Evolutionary conservation across 2,888 invertebrate genomes (phyloP), one percentile per base, ranked within the genome.

Genomic region (Idaea dimidiata): DNA sequence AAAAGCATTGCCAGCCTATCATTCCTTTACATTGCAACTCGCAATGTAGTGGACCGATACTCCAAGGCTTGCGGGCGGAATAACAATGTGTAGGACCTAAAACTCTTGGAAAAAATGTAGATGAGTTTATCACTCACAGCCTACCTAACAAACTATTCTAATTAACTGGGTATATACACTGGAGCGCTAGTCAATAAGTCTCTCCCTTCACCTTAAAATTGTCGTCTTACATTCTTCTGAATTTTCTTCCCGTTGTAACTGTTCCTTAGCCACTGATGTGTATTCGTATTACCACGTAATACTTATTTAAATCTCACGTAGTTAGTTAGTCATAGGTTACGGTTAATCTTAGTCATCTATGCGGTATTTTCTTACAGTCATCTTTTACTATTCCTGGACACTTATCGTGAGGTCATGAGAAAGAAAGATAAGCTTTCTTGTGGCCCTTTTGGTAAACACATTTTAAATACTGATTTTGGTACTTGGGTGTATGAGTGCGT

Each of bases 291-390:
- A 56, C 64, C 69, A 63, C 70, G 65, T 66, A 62, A 65, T 60
- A 60, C 70, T 68, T 82, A 85, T 82, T 84, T 82, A 76, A 63
- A 76, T 76, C 76, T 68, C 72, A 66, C 73, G 74, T 71, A 67
- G 67, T 69, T 71, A 77, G 71, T 78, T 78, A 79, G 72, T 82
- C 78, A 79, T 76, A 64, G 64, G 74, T 70, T 76, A 43, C 74
- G 65, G 70, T 74, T 71, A 69, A 67, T 68, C 66, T 80, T 78
- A 77, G 67, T 82, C 80, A 78, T 70, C 58, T 24, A 24, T 24
- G 24, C 24, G 24, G 5, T 24, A 5, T 24, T 24, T 24, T 24
- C 24, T 24, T 24, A 24, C 14, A 43, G 43, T 43, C 43, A 43
- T 43, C 43, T 10, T 43, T 43, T 43, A 43, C 43, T 43, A 43